These are phyloP conservation scores for Caenorhabditis sp. DNA, from an alignment of 2,888 invertebrate species.

Conservation along the genomic window DNA sequence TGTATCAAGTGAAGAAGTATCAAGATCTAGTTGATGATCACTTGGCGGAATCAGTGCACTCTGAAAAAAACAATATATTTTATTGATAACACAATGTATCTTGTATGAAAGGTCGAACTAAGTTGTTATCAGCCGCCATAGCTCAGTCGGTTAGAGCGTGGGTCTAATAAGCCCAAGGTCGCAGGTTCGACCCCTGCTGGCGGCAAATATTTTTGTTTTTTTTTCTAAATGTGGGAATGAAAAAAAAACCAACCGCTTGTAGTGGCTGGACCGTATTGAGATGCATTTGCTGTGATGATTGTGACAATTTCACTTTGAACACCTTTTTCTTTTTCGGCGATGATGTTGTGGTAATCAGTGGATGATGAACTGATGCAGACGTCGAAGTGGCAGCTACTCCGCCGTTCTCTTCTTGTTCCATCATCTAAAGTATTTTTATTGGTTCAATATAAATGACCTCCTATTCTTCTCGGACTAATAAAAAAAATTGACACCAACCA, in stretches of 20 bases:
- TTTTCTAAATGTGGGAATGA: no score
- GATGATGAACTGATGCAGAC: slow-evolving; percentile 36
- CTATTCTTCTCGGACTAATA: background rate
- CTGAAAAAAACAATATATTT: slow-evolving; percentile 16
- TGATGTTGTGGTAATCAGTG: slow-evolving; percentile 53
- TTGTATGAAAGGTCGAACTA: slow-evolving; percentile 5
- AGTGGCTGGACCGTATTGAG: slow-evolving; percentile 44
- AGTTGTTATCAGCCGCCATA: slow-evolving; percentile 52
- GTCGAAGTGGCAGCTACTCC: slow-evolving; percentile 31
- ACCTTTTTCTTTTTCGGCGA: slow-evolving; percentile 46
- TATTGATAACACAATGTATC: no score
- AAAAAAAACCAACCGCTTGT: slow-evolving; percentile 35
- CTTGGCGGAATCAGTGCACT: slow-evolving; percentile 49
- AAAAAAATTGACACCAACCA: slow-evolving; percentile 42
- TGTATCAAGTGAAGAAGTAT: slow-evolving; percentile 52
- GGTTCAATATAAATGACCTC: background rate
- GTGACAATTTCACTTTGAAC: slow-evolving; percentile 7
- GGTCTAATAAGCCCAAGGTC: slow-evolving; percentile 70
- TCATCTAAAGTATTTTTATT: slow-evolving; percentile 4
- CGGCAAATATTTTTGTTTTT: slow-evolving; percentile 53
- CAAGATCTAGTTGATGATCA: slow-evolving; percentile 56
- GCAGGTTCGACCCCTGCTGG: slow-evolving; percentile 69
- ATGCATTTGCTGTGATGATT: slow-evolving; percentile 13
- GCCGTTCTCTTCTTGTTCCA: slow-evolving; percentile 41
- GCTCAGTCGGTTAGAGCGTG: slow-evolving; percentile 70